These are phyloP conservation scores for Potamilus streckersoni DNA, from an alignment of 1,140 invertebrate genomes.

Conservation along the genomic window DNA sequence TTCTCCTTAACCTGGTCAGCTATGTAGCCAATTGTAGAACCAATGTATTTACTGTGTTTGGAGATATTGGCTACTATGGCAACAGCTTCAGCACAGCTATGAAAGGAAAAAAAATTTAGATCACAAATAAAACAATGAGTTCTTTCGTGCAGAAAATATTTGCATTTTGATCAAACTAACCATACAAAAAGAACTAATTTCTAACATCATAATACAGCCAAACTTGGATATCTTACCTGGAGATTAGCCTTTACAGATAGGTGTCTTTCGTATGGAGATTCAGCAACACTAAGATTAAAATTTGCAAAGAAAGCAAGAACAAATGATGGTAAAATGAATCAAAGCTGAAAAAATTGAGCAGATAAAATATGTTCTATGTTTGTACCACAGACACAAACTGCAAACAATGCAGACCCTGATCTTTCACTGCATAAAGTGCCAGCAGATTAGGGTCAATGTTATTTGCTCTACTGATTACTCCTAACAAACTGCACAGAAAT, in stretches of 20 bases:
- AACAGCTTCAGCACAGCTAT: conserved; percentile 67
- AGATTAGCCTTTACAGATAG: neutral
- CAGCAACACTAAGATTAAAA: too few species aligned
- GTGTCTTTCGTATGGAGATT: neutral
- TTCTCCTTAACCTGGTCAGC: conserved; percentile 63
- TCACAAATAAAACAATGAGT: neutral
- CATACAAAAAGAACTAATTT: neutral
- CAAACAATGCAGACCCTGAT: too few species aligned
- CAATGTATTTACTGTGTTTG: conserved; percentile 67
- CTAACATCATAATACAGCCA: neutral
- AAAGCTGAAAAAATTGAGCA: too few species aligned
- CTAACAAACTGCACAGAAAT: too few species aligned
- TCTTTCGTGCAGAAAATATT: neutral
- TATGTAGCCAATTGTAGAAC: conserved; percentile 64
- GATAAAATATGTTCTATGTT: too few species aligned
- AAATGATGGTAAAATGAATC: too few species aligned
- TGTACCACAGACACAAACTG: too few species aligned
- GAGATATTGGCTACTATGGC: conserved; percentile 67
- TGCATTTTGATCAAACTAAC: neutral
- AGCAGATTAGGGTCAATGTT: too few species aligned
- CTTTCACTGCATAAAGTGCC: too few species aligned
- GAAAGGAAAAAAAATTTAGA: conserved; percentile 21
- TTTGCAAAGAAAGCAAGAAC: too few species aligned
- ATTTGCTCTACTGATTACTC: too few species aligned
- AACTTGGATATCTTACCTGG: neutral